Evolutionary conservation across 2,888 invertebrate genomes (phyloP).

Genomic region (Stenchaetothrips biformis): DNA sequence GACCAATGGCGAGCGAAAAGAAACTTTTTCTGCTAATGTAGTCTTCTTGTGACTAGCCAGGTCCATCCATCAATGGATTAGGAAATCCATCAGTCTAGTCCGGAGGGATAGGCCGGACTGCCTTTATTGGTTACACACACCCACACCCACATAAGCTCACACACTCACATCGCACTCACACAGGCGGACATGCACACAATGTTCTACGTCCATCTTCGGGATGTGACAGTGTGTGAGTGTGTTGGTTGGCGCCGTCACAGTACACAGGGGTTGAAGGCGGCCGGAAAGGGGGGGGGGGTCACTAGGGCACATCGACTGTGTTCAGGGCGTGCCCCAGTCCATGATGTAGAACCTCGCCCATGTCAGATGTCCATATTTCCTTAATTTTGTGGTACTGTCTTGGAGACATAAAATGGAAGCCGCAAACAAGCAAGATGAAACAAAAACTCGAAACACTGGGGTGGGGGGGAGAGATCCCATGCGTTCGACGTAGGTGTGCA

Average conservation of each 20-base stretch:
- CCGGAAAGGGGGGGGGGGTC: background rate
- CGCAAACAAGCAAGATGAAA: too few species aligned
- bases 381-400: too few species aligned
- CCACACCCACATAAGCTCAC: background rate
- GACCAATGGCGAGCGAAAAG: too few species aligned
- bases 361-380: too few species aligned
- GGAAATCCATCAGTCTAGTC: conserved; percentile 15
- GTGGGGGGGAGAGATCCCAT: too few species aligned
- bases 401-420: too few species aligned
- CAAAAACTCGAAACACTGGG: too few species aligned
- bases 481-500: too few species aligned
- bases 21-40: background rate
- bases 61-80: conserved; percentile 10
- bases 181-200: background rate
- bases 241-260: background rate
- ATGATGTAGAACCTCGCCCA: too few species aligned
- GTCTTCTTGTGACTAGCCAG: background rate
- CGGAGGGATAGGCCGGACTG: background rate
- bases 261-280: background rate
- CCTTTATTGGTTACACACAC: background rate
- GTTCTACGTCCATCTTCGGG: background rate
- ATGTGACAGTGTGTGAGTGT: background rate
- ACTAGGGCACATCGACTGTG: background rate
- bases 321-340: too few species aligned
- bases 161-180: background rate